These are phyloP conservation scores for Muricea muricata DNA, from an alignment of 92 coral and sea anemone species.

Conservation along the genomic window DNA sequence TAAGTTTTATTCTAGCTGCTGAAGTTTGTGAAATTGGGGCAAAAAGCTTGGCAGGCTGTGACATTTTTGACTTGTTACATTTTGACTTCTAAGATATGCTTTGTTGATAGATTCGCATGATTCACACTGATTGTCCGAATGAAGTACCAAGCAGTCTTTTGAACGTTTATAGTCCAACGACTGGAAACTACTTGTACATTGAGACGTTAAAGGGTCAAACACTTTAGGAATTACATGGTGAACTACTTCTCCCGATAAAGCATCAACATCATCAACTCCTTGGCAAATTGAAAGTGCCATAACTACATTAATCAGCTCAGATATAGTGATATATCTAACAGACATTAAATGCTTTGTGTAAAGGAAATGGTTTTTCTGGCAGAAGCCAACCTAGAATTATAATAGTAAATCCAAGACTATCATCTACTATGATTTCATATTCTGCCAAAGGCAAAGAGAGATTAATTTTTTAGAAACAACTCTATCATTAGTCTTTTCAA, in stretches of 20 bases:
- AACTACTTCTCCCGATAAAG: conserved; percentile 41
- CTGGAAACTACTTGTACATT: background rate
- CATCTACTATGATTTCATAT: conserved; percentile 21
- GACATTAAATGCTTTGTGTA: conserved; percentile 44
- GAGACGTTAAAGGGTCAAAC: conserved; percentile 46
- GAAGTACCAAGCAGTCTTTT: background rate
- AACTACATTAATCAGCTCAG: conserved; percentile 31
- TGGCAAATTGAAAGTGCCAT: conserved; percentile 50
- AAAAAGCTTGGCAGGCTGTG: background rate
- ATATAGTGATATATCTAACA: conserved; percentile 47
- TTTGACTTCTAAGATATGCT: background rate
- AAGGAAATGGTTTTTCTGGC: conserved; percentile 61
- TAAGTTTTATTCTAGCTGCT: too few relatives aligned
- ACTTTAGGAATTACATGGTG: conserved; percentile 58
- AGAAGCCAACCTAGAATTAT: conserved; percentile 53
- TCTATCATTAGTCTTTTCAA: conserved; percentile 35
- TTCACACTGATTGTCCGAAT: background rate
- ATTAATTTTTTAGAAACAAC: conserved; percentile 40
- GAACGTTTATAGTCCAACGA: background rate
- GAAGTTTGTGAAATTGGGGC: background rate
- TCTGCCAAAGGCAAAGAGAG: conserved; percentile 12
- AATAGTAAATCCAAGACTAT: conserved; percentile 56
- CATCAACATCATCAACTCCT: conserved; percentile 50
- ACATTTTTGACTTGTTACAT: background rate
- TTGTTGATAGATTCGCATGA: background rate